Base-by-base conservation (phyloP, 2,888 invertebrate species). In the Orchestes rusci region DNA sequence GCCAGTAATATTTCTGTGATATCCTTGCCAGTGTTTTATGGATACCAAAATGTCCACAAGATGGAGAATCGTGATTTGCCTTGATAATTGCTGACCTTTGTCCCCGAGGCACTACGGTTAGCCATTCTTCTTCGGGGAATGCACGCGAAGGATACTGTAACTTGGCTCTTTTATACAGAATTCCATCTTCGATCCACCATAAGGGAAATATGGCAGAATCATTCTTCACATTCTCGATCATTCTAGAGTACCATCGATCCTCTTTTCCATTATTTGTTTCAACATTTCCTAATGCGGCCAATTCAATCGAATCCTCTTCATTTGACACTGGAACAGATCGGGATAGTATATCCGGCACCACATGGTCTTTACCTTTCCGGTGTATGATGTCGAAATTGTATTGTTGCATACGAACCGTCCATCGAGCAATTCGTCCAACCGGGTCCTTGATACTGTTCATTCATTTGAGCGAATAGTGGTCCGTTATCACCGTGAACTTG, bases 1-100 rank as follows among this genome's bases (percentile, higher is more conserved):
- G 58, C 58, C 57, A 59, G 31, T 52, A 57, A 39, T 52, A 55
- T 4, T 10, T 15, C 12, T 18, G 7, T 13, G 39, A 18, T 16
- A 55, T 20, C 18, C 50, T 18, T 18, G 19, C 23, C 8, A 40
- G 29, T 7, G 43, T 50, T 28, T 46, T 47, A 13, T 4, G 42
- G 12, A 46, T 16, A 2, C 50, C 46, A 4, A 36, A 16, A 28
- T 47, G 50, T 1, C 45, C 39, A 34, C 43, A 35, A 2, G 27
- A 39, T 2, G 46, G 43, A 4, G 39, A 39, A 31, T 47, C 36
- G 36, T 50, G 46, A 28, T 36, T 13, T 5, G 18, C 16, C 4
- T 15, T 20, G 13, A 50, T 43, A 10, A 50, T 43, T n/a, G 23
- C 16, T 8, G 17, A 12, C 16, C 43, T 40, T n/a, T 38, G 18